Base-by-base conservation (phyloP, 2,113 vertebrate species). In the Theristicus caerulescens region DNA sequence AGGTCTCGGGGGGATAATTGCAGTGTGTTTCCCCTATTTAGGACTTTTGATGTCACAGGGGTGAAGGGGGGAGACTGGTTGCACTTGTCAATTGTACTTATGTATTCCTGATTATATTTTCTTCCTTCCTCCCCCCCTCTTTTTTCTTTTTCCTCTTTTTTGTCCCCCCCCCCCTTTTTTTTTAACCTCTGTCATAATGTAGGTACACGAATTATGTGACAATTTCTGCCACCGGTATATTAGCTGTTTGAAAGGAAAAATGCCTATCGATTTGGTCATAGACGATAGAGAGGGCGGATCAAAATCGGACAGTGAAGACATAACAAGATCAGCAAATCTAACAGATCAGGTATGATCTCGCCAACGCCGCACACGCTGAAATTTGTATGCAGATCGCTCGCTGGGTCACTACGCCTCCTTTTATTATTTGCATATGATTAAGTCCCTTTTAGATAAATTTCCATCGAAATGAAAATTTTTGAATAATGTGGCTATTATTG, bases 211-310 rank as follows among this genome's bases (percentile, higher is more conserved):
- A 98, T 98, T 99, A 97, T 99, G 99, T 98, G 99, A 99, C 99
- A 99, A 99, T 98, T 99, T 99, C 98, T 99, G 99, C 98, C 99
- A 99, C 98, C 99, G 99, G 98, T 99, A 99, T 99, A 99, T 99
- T 98, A 99, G 99, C 98, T 99, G 99, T 98, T 99, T 99, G 98
- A 99, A 99, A 98, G 99, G 99, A 96, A 99, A 99, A 98, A 99
- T 99, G 99, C 99, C 99, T 98, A 99, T 99, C 98, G 99, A 99
- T 99, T 98, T 99, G 99, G 99, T 99, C 97, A 99, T 99, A 98
- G 99, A 99, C 98, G 99, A 99, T 98, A 98, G 99, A 98, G 99
- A 99, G 98, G 99, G 99, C 88, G 99, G 99, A 94, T 99, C 99
- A 97, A 99, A 99, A 97, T 99, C 99, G 97, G 99, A 99, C 99